A percentile compares a stretch with the other conserved stretches of the same genome.
Evolutionary conservation across 2,888 invertebrate genomes (phyloP).

Genomic region (Carcina quercana): DNA sequence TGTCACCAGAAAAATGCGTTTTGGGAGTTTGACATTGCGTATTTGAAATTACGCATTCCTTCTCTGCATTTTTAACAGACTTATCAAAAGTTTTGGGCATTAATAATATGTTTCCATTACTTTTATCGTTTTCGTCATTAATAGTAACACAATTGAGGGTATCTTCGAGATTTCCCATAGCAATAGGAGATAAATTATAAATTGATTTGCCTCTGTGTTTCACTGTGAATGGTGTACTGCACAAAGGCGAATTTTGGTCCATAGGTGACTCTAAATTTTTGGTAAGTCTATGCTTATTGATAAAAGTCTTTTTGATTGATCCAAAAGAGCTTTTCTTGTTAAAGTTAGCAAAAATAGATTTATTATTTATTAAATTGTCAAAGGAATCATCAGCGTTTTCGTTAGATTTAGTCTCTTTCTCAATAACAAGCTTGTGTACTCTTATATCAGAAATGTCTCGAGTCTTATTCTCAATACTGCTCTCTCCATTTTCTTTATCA

Average conservation of each 20-base stretch:
- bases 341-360: slow-evolving; percentile 34
- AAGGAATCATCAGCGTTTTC: slow-evolving; percentile 46
- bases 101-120: slow-evolving; percentile 22
- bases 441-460: slow-evolving; percentile 41
- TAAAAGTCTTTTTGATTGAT: slow-evolving; percentile 22
- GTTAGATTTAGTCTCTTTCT: slow-evolving; percentile 28
- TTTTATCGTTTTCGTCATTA: slow-evolving; percentile 25
- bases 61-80: slow-evolving; percentile 1
- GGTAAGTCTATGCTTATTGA: slow-evolving; percentile 28
- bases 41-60: background rate
- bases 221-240: slow-evolving; percentile 56
- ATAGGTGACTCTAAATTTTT: slow-evolving; percentile 29
- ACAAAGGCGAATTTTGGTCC: slow-evolving; percentile 40
- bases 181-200: slow-evolving; percentile 56
- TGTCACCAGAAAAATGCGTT: slow-evolving; percentile 2
- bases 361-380: slow-evolving; percentile 40
- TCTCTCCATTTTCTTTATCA: slow-evolving; percentile 48
- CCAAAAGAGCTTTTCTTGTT: slow-evolving; percentile 22
- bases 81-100: too few species aligned
- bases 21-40: background rate
- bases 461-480: slow-evolving; percentile 15
- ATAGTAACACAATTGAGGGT: slow-evolving; percentile 25
- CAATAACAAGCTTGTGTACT: slow-evolving; percentile 43
- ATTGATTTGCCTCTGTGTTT: slow-evolving; percentile 57
- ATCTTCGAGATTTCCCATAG: slow-evolving; percentile 22